Conservation (phyloP, 2,113 vertebrate genomes). For the Mormyrus iriodes region DNA sequence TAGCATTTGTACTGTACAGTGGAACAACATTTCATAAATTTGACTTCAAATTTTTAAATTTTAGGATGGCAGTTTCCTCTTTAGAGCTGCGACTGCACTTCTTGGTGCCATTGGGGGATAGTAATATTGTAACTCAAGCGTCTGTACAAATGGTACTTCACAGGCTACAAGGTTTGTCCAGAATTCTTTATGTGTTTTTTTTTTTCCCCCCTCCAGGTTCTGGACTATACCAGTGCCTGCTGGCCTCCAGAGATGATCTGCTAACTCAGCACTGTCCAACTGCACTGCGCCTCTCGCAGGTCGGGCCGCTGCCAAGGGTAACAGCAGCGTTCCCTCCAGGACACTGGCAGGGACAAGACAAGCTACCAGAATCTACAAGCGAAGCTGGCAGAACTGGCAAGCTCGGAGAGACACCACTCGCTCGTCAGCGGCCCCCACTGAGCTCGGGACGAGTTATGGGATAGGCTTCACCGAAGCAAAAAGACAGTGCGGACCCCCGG, state of each 20-base stretch:
- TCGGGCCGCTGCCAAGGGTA: not conserved
- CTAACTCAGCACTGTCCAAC: conserved; percentile 10
- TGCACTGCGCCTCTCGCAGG: not conserved
- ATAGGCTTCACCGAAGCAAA: not conserved
- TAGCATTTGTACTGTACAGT: not conserved
- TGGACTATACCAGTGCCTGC: not conserved
- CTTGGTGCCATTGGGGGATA: not conserved
- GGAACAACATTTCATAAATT: not conserved
- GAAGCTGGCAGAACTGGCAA: not conserved
- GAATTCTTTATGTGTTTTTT: not conserved
- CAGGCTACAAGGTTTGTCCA: not conserved
- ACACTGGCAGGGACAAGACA: conserved; percentile 4
- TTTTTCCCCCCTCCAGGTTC: not conserved
- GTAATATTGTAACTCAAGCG: not conserved
- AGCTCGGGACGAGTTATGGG: not conserved
- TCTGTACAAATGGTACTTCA: not conserved
- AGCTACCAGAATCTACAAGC: not conserved
- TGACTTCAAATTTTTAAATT: not conserved
- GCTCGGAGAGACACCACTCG: not conserved
- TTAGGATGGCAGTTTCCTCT: not conserved
- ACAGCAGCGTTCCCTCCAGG: conserved; percentile 16
- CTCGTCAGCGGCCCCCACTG: not conserved
- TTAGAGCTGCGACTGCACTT: not conserved
- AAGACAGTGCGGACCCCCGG: not conserved
- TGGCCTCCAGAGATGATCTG: conserved; percentile 11